Conservation (phyloP, 2,888 invertebrate genomes). For the Mylabris sibirica region DNA sequence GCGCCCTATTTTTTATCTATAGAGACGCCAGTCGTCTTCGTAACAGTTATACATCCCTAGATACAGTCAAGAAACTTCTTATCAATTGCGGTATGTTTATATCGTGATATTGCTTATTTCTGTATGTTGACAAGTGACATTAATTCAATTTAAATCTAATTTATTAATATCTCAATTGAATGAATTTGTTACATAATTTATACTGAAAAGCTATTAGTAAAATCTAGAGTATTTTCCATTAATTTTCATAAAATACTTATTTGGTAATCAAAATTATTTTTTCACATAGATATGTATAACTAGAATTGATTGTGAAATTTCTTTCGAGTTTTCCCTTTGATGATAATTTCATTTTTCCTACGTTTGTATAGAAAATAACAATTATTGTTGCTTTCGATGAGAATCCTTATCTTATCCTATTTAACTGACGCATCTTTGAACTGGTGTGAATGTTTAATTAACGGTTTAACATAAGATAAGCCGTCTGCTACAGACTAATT, state of each 20-base stretch:
- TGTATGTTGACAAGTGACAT: no score
- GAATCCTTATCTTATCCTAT: slow-evolving; percentile 48
- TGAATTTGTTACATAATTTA: no score
- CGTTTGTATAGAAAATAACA: background rate
- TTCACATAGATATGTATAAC: background rate
- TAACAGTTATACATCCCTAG: no score
- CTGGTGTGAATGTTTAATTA: slow-evolving; percentile 52
- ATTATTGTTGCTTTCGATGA: slow-evolving; percentile 27
- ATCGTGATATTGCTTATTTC: no score
- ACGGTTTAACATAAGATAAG: slow-evolving; percentile 39
- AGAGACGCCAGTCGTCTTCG: no score
- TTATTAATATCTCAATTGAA: no score
- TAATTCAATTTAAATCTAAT: no score
- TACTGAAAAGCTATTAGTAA: no score
- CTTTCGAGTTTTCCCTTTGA: background rate
- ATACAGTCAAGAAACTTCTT: no score
- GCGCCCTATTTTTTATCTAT: background rate
- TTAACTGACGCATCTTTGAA: slow-evolving; percentile 45
- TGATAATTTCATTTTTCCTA: slow-evolving; percentile 13
- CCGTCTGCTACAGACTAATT: slow-evolving; percentile 19
- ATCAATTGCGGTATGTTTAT: no score
- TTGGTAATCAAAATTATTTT: background rate
- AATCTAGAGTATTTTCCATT: no score
- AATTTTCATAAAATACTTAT: no score
- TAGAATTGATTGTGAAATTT: background rate